Evolutionary conservation across 37 sponge, comb jelly and placozoan genomes (phyloP).

Genomic region (Petrosia ficiformis): DNA sequence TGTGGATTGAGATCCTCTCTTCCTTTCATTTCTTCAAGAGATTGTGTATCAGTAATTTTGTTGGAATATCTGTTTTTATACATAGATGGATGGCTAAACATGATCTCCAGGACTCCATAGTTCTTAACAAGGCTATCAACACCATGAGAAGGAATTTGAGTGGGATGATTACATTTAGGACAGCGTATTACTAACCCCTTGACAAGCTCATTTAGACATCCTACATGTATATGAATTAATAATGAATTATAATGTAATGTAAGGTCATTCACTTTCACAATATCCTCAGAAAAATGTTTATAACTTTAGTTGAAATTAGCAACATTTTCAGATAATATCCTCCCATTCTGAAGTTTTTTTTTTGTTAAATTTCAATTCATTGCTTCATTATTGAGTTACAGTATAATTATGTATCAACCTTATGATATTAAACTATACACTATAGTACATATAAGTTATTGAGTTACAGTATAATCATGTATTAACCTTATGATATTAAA

Average conservation of each 20-base stretch:
- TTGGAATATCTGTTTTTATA: neutral
- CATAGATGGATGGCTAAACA: neutral
- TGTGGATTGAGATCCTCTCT: neutral
- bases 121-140: slow-evolving; percentile 14
- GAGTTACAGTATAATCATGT: too few relatives aligned
- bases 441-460: too few relatives aligned
- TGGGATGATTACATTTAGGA: slow-evolving; percentile 27
- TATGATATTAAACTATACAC: too few relatives aligned
- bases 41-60: neutral
- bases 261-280: too few relatives aligned
- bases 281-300: too few relatives aligned
- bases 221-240: neutral
- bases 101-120: slow-evolving; percentile 28
- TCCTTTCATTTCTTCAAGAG: neutral
- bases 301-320: too few relatives aligned
- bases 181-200: neutral
- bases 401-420: too few relatives aligned
- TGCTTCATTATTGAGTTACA: too few relatives aligned
- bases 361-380: too few relatives aligned
- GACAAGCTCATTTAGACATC: slow-evolving; percentile 11
- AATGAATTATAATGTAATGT: neutral
- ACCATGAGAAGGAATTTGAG: neutral
- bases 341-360: too few relatives aligned
- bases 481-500: too few relatives aligned
- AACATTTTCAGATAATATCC: too few relatives aligned